Conservation (phyloP, 2,888 invertebrate genomes). For the Ernsta delagoae region DNA sequence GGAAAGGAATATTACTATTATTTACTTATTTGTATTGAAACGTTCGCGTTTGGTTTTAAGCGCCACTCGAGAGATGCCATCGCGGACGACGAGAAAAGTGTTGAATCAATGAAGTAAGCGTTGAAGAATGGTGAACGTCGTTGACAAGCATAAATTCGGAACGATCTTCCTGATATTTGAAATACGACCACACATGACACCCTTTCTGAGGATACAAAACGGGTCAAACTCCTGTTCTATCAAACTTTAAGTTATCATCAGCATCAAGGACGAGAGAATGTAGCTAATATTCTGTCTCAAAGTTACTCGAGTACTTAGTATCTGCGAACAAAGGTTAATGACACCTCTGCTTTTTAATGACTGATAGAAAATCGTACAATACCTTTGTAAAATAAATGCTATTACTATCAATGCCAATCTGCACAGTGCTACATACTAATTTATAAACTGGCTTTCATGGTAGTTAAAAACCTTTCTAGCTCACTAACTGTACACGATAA, state of each 20-base stretch:
- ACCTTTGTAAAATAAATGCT: neutral
- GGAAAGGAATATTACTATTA: too few relatives aligned
- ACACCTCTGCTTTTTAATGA: neutral
- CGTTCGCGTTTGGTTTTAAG: constrained; percentile 45
- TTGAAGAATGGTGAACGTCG: too few relatives aligned
- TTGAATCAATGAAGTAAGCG: constrained; percentile 39
- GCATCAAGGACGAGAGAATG: too few relatives aligned
- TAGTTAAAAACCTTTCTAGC: neutral
- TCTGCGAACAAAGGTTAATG: too few relatives aligned
- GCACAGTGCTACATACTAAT: neutral
- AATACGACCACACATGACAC: too few relatives aligned
- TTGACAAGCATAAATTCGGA: too few relatives aligned
- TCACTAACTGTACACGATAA: neutral
- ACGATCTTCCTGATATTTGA: too few relatives aligned
- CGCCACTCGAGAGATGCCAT: constrained; percentile 21
- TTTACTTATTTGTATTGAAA: constrained; percentile 50
- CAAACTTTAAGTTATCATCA: too few relatives aligned
- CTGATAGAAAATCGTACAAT: neutral
- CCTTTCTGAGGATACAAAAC: too few relatives aligned
- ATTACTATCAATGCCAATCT: neutral
- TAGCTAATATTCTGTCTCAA: too few relatives aligned
- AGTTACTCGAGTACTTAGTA: too few relatives aligned
- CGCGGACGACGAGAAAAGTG: constrained; percentile 16
- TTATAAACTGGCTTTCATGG: neutral
- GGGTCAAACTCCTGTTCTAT: too few relatives aligned